Base-by-base conservation (phyloP, 2,888 invertebrate species). In the Ferdinandea cuprea region DNA sequence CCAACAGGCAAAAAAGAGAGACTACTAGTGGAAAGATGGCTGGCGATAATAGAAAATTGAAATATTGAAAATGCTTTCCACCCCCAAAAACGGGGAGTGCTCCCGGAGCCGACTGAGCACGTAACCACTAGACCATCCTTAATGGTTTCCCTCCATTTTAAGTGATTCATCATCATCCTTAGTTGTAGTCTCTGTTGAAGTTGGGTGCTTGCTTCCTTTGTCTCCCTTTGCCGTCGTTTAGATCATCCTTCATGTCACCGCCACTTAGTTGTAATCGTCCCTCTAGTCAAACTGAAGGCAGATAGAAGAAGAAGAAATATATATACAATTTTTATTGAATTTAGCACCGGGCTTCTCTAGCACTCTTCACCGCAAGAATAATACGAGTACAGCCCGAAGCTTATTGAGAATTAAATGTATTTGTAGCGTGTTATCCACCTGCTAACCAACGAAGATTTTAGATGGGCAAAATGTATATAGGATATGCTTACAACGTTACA, bases 391-490 rank as follows among this genome's bases (percentile, higher is more conserved):
- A 21, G 65, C 68, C 65, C 58, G 56, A 44, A 77, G 81, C 81
- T 81, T 81, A 81, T 81, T 81, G 81, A 58, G 76, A 77, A 77
- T 81, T 81, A 81, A 69, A 76, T 81, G 71, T 76, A 81, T 81
- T 81, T 81, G 63, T 58, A 74, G 63, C 74, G 74, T 74, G 59
- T 81, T 71, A 81, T 81, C 81, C 81, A 71, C 65, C 81, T 76
- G 81, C 81, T 81, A 81, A 77, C 76, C 65, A 50, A 37, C n/a
- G 17, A 35, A 42, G 32, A 50, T 63, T 21, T 48, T 37, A 48
- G 40, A 46, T 52, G 52, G 30, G 19, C 19, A 13, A 71, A 59
- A 66, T 30, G 40, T 54, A 50, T 63, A 63, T 25, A 71, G 71
- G 50, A 58, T 78, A 44, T 69, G 28, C 46, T 32, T 46, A 28